Base-by-base conservation (phyloP, 2,113 vertebrate species). In the Hippocampus abdominalis region DNA sequence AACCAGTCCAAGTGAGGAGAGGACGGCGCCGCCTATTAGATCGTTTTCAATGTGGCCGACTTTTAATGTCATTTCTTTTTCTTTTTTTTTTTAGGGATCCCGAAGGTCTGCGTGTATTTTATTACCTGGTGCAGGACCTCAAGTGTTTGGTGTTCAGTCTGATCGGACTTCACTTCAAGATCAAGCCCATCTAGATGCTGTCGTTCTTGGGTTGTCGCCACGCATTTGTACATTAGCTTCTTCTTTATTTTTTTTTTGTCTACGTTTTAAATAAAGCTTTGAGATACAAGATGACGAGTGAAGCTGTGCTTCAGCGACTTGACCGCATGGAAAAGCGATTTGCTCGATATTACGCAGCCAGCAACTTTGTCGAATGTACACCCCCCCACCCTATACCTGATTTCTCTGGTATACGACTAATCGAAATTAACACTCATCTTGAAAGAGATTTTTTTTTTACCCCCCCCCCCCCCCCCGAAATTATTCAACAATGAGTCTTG, bases 91-190 rank as follows among this genome's bases (percentile, higher is more conserved):
- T 71, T 84, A 99, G 97, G 92, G 97, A 98, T 84, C 97, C 97
- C 53, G 97, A 99, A 91, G 97, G 97, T 40, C 93, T 99, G 64
- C 86, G 97, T 63, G 97, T 99, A 49, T 99, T 99, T 89, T 99
- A 99, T 90, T 98, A 99, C 87, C 91, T 99, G 90, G 97, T 99
- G 40, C 97, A 99, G 80, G 97, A 99, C 81, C 93, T 99, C 75
- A 99, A 99, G 71, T 99, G 97, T 93, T 92, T 99, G 1, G 97
- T 99, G 78, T 99, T 99, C 93, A 98, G 97, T 91, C 95, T 99
- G 81, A 99, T 98, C 56, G 96, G 97, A 68, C 93, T 98, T 62
- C 97, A 99, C 81, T 99, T 99, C 91, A 99, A 99, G 90, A 99
- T 99, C 89, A 99, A 99, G 86, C 97, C 97, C 29, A 99, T 99